These are phyloP conservation scores for Alligator sinensis DNA, from an alignment of 2,113 vertebrate genomes.

Conservation along the genomic window DNA sequence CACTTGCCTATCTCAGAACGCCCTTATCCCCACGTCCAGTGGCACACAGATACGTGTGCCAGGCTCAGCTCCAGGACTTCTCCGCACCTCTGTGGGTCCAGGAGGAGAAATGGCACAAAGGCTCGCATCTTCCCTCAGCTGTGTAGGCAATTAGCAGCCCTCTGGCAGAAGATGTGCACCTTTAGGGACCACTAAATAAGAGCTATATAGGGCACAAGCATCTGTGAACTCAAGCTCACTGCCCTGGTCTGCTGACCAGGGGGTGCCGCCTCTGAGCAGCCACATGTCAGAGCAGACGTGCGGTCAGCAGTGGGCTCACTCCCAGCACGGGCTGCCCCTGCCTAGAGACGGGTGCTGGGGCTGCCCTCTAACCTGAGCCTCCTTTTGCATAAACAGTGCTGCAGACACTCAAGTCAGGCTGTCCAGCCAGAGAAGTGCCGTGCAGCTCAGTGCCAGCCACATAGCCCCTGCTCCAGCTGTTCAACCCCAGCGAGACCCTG, in stretches of 20 bases:
- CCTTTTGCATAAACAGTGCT: too few relatives aligned
- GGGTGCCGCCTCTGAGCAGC: background rate
- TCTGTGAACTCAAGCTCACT: background rate
- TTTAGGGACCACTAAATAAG: too few relatives aligned
- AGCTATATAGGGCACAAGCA: too few relatives aligned
- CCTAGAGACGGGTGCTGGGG: background rate
- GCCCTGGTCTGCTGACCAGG: background rate
- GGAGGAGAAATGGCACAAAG: too few relatives aligned
- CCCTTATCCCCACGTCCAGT: background rate
- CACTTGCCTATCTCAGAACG: background rate
- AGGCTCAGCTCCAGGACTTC: background rate
- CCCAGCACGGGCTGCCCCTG: background rate
- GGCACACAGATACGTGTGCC: background rate
- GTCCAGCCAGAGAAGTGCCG: too few relatives aligned
- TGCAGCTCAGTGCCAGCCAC: too few relatives aligned
- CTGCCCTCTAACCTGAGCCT: too few relatives aligned
- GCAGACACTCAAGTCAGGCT: too few relatives aligned
- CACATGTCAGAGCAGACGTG: background rate
- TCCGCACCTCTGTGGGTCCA: too few relatives aligned
- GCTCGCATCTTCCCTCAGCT: too few relatives aligned
- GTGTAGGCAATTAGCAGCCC: too few relatives aligned
- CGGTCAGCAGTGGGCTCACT: background rate
- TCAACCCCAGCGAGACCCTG: background rate
- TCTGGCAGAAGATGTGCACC: too few relatives aligned
- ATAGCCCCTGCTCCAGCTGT: background rate